Conservation (phyloP, 2,113 vertebrate species). For the Sylvietta virens region DNA sequence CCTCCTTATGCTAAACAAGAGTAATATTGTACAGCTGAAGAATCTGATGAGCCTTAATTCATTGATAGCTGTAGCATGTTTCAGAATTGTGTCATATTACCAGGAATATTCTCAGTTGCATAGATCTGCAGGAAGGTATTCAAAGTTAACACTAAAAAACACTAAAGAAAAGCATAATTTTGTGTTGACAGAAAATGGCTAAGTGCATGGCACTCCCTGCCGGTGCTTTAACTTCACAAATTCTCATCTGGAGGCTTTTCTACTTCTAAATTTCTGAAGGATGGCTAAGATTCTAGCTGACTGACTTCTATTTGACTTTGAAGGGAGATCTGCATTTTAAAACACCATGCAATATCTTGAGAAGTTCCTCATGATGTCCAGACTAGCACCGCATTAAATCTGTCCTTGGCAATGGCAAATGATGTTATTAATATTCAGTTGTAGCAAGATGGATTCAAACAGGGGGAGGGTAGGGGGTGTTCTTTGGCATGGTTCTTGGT, state of each 20-base stretch:
- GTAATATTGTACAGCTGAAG: neutral
- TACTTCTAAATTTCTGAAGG: constrained; percentile 1
- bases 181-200: neutral
- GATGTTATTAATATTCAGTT: constrained; percentile 52
- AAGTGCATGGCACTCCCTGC: neutral
- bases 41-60: neutral
- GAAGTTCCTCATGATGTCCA: constrained; percentile 29
- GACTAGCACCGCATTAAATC: neutral
- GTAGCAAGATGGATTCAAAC: constrained; percentile 39
- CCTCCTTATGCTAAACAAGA: neutral
- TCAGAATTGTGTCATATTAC: neutral
- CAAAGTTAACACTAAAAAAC: neutral
- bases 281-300: constrained; percentile 2
- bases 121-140: neutral
- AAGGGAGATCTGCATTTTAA: constrained; percentile 19
- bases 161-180: neutral
- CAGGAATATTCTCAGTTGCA: neutral
- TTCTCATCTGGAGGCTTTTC: constrained; percentile 3
- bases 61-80: neutral
- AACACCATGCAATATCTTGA: neutral
- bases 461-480: neutral
- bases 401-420: constrained; percentile 42
- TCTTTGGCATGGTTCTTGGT: neutral
- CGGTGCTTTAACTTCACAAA: neutral
- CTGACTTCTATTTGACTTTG: constrained; percentile 53